Conservation (phyloP, 1,140 invertebrate species). For the Heliconius nattereri region DNA sequence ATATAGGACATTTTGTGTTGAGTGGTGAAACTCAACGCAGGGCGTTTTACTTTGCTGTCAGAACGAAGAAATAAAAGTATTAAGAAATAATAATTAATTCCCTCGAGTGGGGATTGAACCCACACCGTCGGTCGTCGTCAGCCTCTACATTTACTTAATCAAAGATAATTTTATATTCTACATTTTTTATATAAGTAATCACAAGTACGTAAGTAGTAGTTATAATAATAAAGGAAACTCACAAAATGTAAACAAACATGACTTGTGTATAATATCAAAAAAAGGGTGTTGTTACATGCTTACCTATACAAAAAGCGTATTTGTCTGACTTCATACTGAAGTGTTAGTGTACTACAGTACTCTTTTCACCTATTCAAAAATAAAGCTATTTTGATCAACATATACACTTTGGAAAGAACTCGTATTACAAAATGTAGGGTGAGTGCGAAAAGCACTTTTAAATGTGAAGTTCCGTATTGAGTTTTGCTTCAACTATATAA, state of each 20-base stretch:
- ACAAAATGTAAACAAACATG: neutral
- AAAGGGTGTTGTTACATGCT: neutral
- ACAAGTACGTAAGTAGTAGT: no score
- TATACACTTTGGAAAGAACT: neutral
- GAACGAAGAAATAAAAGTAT: no score
- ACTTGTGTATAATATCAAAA: neutral
- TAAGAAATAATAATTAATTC: no score
- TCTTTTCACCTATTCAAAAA: neutral
- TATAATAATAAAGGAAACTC: neutral
- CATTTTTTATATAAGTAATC: no score
- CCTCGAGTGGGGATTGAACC: no score
- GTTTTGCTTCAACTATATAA: neutral
- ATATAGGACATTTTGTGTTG: no score
- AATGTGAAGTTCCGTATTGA: neutral
- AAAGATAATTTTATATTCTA: no score
- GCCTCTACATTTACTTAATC: no score
- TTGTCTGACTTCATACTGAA: neutral
- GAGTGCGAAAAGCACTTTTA: neutral
- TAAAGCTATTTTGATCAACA: conserved; percentile 1
- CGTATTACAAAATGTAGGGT: neutral
- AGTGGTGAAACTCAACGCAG: no score
- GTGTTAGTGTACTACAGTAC: neutral
- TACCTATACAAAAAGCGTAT: neutral
- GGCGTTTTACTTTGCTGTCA: no score
- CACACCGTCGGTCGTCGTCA: no score